Conservation (phyloP, 92 coral and sea anemone species). For the Porites cylindrica region DNA sequence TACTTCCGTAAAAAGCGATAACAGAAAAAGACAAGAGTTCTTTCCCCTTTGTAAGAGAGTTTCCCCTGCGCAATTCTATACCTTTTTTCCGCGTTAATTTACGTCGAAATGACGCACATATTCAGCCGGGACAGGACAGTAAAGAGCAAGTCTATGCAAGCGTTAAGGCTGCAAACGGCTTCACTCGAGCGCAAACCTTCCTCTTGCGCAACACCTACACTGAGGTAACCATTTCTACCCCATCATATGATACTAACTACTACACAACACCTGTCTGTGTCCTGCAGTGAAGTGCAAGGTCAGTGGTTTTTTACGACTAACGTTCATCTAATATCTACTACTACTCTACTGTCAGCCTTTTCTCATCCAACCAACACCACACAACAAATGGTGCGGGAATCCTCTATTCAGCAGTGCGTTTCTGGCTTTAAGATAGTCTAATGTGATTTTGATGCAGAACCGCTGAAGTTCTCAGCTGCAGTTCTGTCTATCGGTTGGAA, state of each 20-base stretch:
- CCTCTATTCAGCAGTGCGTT: too few species aligned
- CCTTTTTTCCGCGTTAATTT: slow-evolving; percentile 24
- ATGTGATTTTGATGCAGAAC: too few species aligned
- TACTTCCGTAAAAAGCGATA: background rate
- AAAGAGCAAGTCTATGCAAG: slow-evolving; percentile 8
- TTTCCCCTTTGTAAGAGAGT: background rate
- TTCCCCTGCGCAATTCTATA: background rate
- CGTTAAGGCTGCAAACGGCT: background rate
- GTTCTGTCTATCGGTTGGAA: too few species aligned
- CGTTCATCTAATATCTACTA: too few species aligned
- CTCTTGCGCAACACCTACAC: background rate
- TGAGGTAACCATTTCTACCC: background rate
- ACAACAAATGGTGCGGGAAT: too few species aligned
- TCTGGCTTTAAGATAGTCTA: too few species aligned
- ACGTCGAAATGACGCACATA: slow-evolving; percentile 24
- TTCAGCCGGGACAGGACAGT: background rate
- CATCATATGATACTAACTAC: background rate
- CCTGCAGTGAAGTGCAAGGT: too few species aligned
- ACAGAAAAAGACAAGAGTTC: background rate
- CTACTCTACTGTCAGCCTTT: too few species aligned
- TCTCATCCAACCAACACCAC: too few species aligned
- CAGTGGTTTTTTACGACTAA: too few species aligned
- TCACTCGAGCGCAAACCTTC: background rate
- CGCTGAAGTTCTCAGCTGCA: too few species aligned
- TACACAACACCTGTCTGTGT: background rate